A percentile compares a stretch with the other conserved stretches of the same genome.
These are phyloP conservation scores for Dicrurus megarhynchus DNA, from an alignment of 2,113 vertebrate species.

Conservation along the genomic window DNA sequence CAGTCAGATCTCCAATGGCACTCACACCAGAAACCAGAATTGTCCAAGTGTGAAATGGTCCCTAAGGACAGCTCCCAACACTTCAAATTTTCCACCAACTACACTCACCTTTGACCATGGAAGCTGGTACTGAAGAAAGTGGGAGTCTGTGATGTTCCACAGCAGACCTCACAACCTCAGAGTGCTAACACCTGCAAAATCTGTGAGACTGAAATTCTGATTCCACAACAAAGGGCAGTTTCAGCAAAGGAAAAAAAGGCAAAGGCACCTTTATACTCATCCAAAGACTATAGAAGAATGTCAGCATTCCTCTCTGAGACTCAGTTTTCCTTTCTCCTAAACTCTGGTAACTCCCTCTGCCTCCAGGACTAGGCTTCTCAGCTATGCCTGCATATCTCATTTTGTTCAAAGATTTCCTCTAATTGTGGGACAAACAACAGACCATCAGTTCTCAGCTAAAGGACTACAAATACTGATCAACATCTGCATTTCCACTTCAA, in stretches of 20 bases:
- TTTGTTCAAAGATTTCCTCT: not conserved
- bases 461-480: not conserved
- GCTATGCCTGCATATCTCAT: accelerated
- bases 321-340: not conserved
- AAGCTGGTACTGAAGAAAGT: not conserved
- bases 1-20: not conserved
- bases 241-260: not conserved
- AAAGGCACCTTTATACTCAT: not conserved
- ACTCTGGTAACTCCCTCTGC: not conserved
- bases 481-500: not conserved
- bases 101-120: not conserved
- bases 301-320: not conserved
- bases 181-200: not conserved
- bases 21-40: not conserved
- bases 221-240: not conserved
- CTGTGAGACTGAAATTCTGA: not conserved
- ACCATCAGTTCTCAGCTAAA: not conserved
- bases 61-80: not conserved
- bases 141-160: not conserved
- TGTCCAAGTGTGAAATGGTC: not conserved
- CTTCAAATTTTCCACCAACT: not conserved
- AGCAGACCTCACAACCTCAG: not conserved
- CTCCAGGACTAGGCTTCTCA: not conserved
- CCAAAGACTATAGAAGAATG: not conserved
- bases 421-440: not conserved